Evolutionary conservation across 2,888 invertebrate species (phyloP).

Genomic region (Acrobasis suavella): DNA sequence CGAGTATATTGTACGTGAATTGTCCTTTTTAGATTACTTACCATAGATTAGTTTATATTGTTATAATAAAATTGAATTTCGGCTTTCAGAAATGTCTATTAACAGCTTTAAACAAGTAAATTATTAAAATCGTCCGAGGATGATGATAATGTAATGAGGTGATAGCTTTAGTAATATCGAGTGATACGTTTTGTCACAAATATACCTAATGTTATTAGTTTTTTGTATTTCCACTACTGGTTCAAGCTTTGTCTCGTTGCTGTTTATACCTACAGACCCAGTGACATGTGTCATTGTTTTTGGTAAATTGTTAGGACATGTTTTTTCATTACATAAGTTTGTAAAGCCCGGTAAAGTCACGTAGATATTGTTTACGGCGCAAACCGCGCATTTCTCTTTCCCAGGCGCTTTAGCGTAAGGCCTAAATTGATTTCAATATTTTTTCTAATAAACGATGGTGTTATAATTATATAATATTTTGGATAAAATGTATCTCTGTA

Average conservation of each 20-base stretch:
- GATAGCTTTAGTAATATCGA: neutral
- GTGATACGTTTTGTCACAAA: slow-evolving; percentile 15
- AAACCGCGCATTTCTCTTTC: too few species aligned
- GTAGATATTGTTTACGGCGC: too few species aligned
- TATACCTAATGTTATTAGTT: slow-evolving; percentile 1
- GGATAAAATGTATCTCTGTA: too few species aligned
- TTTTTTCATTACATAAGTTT: too few species aligned
- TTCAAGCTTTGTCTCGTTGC: too few species aligned
- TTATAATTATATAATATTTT: too few species aligned
- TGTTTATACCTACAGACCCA: neutral
- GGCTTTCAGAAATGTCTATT: neutral
- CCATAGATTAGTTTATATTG: neutral
- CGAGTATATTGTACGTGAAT: neutral
- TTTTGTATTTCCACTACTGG: neutral
- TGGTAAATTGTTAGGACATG: neutral
- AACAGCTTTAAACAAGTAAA: neutral
- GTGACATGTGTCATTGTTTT: neutral
- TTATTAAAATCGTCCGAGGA: neutral
- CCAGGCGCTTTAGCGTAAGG: too few species aligned
- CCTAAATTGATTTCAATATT: too few species aligned
- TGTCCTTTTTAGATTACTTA: neutral
- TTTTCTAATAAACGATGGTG: too few species aligned
- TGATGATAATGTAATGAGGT: neutral
- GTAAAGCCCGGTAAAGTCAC: too few species aligned
- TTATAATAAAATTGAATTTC: neutral